These are phyloP conservation scores for Hydrochoerus hydrochaeris DNA, from an alignment of 2,113 vertebrate genomes.

Conservation along the genomic window DNA sequence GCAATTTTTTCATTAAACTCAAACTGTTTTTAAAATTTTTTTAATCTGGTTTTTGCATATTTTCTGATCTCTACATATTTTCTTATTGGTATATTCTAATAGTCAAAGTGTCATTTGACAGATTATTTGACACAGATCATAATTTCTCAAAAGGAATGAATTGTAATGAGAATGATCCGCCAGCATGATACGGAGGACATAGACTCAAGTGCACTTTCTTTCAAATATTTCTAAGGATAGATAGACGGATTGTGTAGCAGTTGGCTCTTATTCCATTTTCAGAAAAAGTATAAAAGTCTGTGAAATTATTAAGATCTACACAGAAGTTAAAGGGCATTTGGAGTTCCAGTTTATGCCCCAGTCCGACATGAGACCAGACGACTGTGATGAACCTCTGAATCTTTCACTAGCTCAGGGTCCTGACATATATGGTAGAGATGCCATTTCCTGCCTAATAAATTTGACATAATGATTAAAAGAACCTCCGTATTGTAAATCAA, in stretches of 20 bases:
- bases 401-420: too few relatives aligned
- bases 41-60: not conserved
- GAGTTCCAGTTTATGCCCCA: not conserved
- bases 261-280: not conserved
- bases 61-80: not conserved
- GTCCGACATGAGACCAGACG: not conserved
- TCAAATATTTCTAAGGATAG: not conserved
- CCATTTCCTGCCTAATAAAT: not conserved
- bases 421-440: not conserved
- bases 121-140: not conserved
- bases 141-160: not conserved
- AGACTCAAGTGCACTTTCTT: not conserved
- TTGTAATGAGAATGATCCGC: not conserved
- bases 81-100: not conserved
- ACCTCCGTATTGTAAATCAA: not conserved
- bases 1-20: not conserved
- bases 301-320: not conserved
- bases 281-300: not conserved
- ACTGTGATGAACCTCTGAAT: not conserved
- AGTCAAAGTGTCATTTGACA: not conserved
- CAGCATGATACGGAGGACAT: fast-evolving
- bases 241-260: not conserved
- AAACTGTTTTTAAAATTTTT: not conserved
- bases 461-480: not conserved
- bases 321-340: not conserved